Conservation (phyloP, 2,797 vertebrate genomes). For the Scyliorhinus canicula region DNA sequence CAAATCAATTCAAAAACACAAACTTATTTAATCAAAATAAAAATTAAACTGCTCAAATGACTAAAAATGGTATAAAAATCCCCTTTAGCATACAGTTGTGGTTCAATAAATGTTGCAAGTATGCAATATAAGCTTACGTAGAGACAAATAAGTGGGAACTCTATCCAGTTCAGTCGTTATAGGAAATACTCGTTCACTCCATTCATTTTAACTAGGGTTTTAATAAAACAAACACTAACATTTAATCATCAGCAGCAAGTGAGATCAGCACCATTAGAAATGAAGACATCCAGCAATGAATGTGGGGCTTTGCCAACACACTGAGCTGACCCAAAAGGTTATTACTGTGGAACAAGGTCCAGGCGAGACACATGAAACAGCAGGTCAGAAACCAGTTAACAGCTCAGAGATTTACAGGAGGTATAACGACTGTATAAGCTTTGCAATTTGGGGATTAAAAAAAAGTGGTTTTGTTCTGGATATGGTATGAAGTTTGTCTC, state of each 20-base stretch:
- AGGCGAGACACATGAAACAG: not conserved
- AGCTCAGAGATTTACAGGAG: not conserved
- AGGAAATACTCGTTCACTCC: not conserved
- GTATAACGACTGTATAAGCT: not conserved
- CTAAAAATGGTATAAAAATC: not conserved
- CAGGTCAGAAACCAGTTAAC: not conserved
- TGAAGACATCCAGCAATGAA: slow-evolving; percentile 30
- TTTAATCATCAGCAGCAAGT: not conserved
- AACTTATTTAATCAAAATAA: not conserved
- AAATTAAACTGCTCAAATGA: not conserved
- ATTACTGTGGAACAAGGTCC: not conserved
- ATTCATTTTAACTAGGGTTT: not conserved
- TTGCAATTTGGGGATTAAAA: not conserved
- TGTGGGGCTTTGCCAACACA: slow-evolving; percentile 6
- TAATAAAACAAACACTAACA: not conserved
- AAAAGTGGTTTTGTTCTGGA: not conserved
- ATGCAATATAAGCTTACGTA: not conserved
- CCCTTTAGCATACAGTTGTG: not conserved
- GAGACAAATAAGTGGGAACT: not conserved
- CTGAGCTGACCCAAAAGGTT: slow-evolving; percentile 32
- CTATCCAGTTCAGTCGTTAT: not conserved
- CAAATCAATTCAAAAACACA: not conserved
- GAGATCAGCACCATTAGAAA: slow-evolving; percentile 14
- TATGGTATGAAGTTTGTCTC: not conserved
- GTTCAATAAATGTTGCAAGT: not conserved